A percentile compares a stretch with the other conserved stretches of the same genome.
These are phyloP conservation scores for Stomatorhinus ivindoensis DNA, from an alignment of 2,113 vertebrate species.

Conservation along the genomic window DNA sequence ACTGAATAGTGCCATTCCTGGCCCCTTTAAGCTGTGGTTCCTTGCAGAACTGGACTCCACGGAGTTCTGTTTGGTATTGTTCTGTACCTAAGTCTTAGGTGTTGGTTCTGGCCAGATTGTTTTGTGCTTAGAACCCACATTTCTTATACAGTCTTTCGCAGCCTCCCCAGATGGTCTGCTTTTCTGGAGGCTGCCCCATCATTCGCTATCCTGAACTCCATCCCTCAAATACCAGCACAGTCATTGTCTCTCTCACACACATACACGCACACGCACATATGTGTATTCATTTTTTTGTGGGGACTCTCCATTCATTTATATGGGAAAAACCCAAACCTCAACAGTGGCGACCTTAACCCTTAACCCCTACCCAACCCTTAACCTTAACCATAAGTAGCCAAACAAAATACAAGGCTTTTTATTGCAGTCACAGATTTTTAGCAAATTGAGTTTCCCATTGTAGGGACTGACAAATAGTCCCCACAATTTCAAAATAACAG, in stretches of 20 bases:
- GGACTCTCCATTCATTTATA: neutral
- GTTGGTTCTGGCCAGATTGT: neutral
- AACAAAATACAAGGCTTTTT: neutral
- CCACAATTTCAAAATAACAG: neutral
- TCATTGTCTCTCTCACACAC: neutral
- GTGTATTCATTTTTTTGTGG: neutral
- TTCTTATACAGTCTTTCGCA: neutral
- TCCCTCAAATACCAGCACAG: neutral
- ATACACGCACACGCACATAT: neutral
- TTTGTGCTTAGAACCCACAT: neutral
- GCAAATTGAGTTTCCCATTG: neutral
- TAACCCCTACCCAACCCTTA: neutral
- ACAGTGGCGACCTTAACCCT: neutral
- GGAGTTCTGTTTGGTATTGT: neutral
- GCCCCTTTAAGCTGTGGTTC: neutral
- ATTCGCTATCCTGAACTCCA: neutral
- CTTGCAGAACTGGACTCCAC: neutral
- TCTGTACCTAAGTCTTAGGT: neutral
- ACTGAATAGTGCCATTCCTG: neutral
- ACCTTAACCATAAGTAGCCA: neutral
- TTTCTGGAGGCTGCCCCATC: neutral
- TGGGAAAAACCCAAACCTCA: neutral
- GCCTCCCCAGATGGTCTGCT: neutral
- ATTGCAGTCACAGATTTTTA: neutral
- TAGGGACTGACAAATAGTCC: neutral